Evolutionary conservation across 2,888 invertebrate genomes (phyloP), one percentile per base, ranked within the genome.

Genomic region (Stictocephala bisonia): DNA sequence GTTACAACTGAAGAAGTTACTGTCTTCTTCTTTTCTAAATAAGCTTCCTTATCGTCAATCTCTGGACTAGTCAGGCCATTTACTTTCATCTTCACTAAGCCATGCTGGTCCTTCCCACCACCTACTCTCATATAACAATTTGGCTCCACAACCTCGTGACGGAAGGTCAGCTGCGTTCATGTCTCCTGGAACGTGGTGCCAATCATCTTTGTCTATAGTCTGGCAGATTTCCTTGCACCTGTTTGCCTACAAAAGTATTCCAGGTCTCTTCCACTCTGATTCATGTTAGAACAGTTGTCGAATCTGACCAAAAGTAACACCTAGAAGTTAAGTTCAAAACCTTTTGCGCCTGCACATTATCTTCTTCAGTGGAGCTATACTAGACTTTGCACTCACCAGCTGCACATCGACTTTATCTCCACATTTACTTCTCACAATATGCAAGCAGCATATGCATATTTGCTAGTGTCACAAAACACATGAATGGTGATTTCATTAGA

Each of bases 341-440:
- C 22, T 35, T 35, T 29, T 44, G 15, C 18, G 20, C 24, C 2
- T 70, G 80, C 58, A 0, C 24, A 82, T 81, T 0, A 79, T 80
- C 18, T 74, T 71, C 7, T 40, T 22, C 44, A 60, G 40, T 0
- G 80, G 79, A 15, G 80, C 77, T 18, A 82, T 77, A 74, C 81
- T 77, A 22, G 79, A 26, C 69, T 79, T 79, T 3, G 80, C 79
- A 11, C 66, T 64, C 7, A 81, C 3, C 15, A 81, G 66, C 31
- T 76, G 74, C 6, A 80, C 77, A 24, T 18, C 18, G 1, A 72
- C 48, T 9, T 41, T 41, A 24, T 66, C 20, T 41, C 24, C 50
- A 20, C 7, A 9, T 44, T 44, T 24, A 13, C 27, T 41, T 18
- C 74, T 64, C 9, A 74, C n/a, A 74, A 74, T 18, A 67, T 26